Evolutionary conservation across 2,797 vertebrate species (phyloP).

Genomic region (Podarcis lilfordi): DNA sequence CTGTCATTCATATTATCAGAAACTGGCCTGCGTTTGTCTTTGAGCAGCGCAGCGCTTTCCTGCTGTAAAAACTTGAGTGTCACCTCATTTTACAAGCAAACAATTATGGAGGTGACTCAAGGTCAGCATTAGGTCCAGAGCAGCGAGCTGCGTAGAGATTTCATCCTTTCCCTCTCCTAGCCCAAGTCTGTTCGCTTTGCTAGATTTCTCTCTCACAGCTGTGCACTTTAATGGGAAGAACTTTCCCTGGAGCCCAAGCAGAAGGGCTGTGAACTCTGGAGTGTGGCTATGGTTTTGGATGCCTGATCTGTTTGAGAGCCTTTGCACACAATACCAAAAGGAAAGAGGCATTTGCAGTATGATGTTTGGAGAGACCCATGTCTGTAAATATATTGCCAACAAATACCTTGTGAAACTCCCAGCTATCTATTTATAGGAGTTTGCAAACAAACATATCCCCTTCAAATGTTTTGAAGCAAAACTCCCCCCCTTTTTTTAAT

Average conservation of each 20-base stretch:
- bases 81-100: slow-evolving; percentile 3
- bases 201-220: background rate
- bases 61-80: background rate
- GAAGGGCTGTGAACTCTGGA: background rate
- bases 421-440: background rate
- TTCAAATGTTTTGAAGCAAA: background rate
- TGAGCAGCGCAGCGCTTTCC: background rate
- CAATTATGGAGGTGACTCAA: background rate
- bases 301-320: background rate
- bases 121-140: background rate
- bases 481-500: too few relatives aligned
- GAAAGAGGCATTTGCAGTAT: background rate
- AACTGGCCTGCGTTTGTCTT: background rate
- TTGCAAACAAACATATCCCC: background rate
- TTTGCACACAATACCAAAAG: background rate
- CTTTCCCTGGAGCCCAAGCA: background rate
- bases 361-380: background rate
- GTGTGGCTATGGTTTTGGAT: background rate
- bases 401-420: background rate
- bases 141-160: background rate
- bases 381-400: background rate
- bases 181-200: background rate
- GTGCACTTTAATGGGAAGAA: background rate
- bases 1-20: background rate
- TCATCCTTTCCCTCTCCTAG: background rate